These are phyloP conservation scores for Pogonus chalceus DNA, from an alignment of 1,140 invertebrate species.

Conservation along the genomic window DNA sequence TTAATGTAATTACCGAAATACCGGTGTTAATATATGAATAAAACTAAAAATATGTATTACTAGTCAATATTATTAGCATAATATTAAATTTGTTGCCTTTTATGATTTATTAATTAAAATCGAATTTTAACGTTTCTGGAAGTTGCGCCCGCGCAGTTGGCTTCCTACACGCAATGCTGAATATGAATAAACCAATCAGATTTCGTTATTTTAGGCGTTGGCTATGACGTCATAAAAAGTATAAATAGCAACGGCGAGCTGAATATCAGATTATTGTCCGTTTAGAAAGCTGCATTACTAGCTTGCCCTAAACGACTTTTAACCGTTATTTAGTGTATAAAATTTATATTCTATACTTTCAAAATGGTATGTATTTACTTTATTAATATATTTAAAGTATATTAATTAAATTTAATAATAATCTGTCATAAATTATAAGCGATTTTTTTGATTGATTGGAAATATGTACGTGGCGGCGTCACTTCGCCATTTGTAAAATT, in stretches of 20 bases:
- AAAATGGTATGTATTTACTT: slow-evolving; percentile 13
- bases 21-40: too few species aligned
- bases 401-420: not conserved
- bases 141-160: slow-evolving; percentile 1
- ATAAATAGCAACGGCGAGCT: slow-evolving; percentile 3
- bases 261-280: slow-evolving; percentile 6
- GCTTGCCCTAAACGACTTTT: slow-evolving; percentile 9
- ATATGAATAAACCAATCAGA: slow-evolving; percentile 8
- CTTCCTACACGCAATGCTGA: not conserved
- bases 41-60: too few species aligned
- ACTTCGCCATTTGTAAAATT: slow-evolving; percentile 1
- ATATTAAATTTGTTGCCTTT: too few species aligned
- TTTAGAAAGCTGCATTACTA: slow-evolving; percentile 15
- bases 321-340: not conserved
- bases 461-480: slow-evolving; percentile 1
- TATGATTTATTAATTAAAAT: too few species aligned
- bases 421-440: not conserved
- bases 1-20: too few species aligned
- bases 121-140: too few species aligned
- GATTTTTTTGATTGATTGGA: not conserved
- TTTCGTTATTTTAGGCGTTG: not conserved
- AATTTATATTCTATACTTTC: slow-evolving; percentile 6
- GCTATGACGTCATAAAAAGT: slow-evolving; percentile 8
- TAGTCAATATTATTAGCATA: too few species aligned
- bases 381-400: not conserved